Conservation (phyloP, 2,888 invertebrate species). For the Sesia apiformis region DNA sequence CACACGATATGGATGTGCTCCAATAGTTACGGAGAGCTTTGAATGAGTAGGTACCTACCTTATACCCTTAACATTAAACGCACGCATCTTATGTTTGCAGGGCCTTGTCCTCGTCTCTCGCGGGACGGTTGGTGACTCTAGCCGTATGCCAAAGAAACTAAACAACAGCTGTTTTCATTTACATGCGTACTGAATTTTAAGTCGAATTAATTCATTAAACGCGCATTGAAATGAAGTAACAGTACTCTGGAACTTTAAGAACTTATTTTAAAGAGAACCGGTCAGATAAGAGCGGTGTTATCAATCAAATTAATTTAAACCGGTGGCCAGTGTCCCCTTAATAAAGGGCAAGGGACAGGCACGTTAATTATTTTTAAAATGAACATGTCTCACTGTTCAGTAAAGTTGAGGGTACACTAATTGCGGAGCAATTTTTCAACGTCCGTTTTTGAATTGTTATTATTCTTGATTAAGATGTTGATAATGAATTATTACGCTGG, state of each 20-base stretch:
- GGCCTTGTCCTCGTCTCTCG: too few species aligned
- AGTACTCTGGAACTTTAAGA: not conserved
- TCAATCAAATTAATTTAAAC: constrained; percentile 21
- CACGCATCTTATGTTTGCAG: too few species aligned
- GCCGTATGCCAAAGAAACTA: too few species aligned
- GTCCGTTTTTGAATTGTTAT: not conserved
- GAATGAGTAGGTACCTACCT: too few species aligned
- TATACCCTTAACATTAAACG: too few species aligned
- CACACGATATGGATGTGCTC: too few species aligned
- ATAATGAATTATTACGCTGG: not conserved
- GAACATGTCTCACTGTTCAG: not conserved
- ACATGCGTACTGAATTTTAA: not conserved
- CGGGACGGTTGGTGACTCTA: too few species aligned
- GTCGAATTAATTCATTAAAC: not conserved
- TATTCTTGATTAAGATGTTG: not conserved
- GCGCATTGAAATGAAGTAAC: not conserved
- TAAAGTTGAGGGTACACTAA: not conserved
- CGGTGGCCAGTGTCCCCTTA: constrained; percentile 4
- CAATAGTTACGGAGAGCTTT: too few species aligned
- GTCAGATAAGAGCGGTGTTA: constrained; percentile 15
- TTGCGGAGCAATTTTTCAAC: not conserved
- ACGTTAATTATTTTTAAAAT: constrained; percentile 12
- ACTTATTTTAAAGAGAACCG: constrained; percentile 2
- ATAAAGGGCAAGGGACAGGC: constrained; percentile 4
- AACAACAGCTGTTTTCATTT: too few species aligned